Conservation (phyloP, 2,113 vertebrate genomes). For the Harpagus bidentatus region DNA sequence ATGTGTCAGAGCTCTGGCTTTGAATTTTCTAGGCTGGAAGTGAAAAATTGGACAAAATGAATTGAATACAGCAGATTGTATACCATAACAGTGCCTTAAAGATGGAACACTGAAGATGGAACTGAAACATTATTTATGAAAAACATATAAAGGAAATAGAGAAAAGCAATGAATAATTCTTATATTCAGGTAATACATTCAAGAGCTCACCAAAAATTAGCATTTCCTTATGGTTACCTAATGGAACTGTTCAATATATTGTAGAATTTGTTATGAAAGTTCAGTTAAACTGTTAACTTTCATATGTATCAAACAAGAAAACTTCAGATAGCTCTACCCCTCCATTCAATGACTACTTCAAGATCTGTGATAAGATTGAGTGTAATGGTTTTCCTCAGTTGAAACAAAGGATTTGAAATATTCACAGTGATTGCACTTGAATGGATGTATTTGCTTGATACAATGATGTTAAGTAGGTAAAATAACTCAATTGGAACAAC, state of each 20-base stretch:
- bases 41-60: not conserved
- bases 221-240: not conserved
- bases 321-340: not conserved
- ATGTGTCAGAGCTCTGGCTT: constrained; percentile 19
- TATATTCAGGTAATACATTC: not conserved
- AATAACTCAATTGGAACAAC: not conserved
- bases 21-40: not conserved
- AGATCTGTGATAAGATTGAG: not conserved
- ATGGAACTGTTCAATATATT: not conserved
- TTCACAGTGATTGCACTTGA: not conserved
- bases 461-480: not conserved
- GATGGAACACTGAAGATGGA: not conserved
- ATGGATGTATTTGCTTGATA: not conserved
- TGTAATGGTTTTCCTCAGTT: not conserved
- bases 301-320: not conserved
- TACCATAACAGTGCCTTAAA: not conserved
- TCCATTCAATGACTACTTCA: not conserved
- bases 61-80: not conserved
- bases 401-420: not conserved
- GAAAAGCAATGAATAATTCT: not conserved
- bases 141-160: not conserved
- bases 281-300: not conserved
- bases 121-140: not conserved
- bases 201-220: not conserved
- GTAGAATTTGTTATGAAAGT: not conserved